These are phyloP conservation scores for Chaetodon auriga DNA, from an alignment of 2,113 vertebrate species.

Conservation along the genomic window DNA sequence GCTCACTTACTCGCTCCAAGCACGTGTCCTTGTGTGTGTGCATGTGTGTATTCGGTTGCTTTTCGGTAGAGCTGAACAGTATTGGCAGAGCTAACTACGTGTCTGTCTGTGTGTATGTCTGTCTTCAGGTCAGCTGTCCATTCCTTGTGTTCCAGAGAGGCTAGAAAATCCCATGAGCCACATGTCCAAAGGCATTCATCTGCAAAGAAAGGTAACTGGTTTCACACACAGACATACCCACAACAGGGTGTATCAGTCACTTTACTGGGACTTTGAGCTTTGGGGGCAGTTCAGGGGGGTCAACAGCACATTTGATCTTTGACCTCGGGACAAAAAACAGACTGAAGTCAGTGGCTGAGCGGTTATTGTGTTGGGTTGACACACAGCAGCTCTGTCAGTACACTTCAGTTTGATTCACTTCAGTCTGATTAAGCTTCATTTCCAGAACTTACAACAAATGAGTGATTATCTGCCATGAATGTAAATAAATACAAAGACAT, in stretches of 20 bases:
- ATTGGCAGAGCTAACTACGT: conserved; percentile 26
- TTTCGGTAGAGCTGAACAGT: conserved; percentile 30
- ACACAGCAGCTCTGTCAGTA: conserved; percentile 10
- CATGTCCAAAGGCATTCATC: conserved; percentile 34
- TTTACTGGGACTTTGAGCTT: conserved; percentile 17
- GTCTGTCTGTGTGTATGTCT: conserved; percentile 43
- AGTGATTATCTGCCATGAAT: background rate
- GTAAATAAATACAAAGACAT: background rate
- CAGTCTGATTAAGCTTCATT: background rate
- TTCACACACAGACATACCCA: conserved; percentile 20
- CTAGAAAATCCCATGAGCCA: conserved; percentile 55
- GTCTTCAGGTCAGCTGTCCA: conserved; percentile 72
- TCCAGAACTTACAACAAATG: background rate
- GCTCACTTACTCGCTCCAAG: conserved; percentile 1
- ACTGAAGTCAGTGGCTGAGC: conserved; percentile 27
- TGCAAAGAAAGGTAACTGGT: conserved; percentile 71
- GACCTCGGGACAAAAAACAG: conserved; percentile 61
- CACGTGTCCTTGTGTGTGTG: background rate
- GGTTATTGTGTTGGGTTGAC: conserved; percentile 41
- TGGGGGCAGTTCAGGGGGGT: conserved; percentile 53
- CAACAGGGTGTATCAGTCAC: conserved; percentile 22
- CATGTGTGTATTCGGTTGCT: conserved; percentile 17
- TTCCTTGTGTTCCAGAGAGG: conserved; percentile 59
- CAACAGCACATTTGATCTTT: conserved; percentile 65
- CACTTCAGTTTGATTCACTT: background rate